Evolutionary conservation across 1,140 invertebrate species (phyloP), one percentile per base, ranked within the genome.

Genomic region (Zaprionus tsacasi): DNA sequence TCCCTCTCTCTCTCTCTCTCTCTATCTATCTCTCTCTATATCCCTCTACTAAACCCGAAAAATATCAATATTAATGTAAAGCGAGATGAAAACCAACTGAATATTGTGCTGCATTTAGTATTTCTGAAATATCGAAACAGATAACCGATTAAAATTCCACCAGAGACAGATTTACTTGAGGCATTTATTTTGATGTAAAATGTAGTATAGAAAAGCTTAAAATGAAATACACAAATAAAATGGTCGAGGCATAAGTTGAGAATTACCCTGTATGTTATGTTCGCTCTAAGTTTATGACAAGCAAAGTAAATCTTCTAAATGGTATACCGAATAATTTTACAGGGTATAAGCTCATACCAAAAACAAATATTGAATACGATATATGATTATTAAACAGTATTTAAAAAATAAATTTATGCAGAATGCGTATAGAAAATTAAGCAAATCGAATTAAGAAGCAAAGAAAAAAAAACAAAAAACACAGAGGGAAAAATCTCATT

Each of bases 181-280:
- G 78, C 74, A 81, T 85, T 85, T 81, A 68, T 70, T 78, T 80
- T 70, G 68, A 71, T 81, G 70, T 72, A 38, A 21, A 54, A 66
- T 40, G 60, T 65, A 55, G 40, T 68, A 76, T 64, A 61, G 7
- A 58, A 21, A 36, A 21, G 21, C 52, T 56, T 17, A 21, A 40
- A 58, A 59, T 6, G 3, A 25, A 25, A 38, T 3, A 7, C 3
- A 48, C 27, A 12, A 13, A 25, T 17, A 52, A 38, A 30, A 25
- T 30, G 52, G 1, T 54, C 21, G 21, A 21, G 21, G 21, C 21
- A 11, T 17, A 21, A n/a, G 33, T 45, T n/a, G 2, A 48, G 15
- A 25, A 12, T 56, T 60, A 50, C 57, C 57, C 67, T 61, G 57
- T 61, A 54, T 12, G 6, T 12, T 50, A 8, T 50, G 21, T 50